Evolutionary conservation across 2,888 invertebrate species (phyloP).

Genomic region (Pilophorus perplexus): DNA sequence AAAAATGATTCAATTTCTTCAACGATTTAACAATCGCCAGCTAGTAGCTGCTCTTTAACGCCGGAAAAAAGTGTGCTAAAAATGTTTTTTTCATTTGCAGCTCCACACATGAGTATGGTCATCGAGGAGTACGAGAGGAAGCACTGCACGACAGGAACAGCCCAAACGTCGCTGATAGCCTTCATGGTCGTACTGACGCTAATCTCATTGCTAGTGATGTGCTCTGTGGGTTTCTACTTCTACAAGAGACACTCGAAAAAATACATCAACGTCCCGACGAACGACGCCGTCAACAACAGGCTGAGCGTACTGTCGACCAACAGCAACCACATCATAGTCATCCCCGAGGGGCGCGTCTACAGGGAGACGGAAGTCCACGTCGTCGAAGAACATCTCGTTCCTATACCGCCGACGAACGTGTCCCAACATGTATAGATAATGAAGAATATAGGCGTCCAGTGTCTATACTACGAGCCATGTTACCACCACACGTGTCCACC

Average conservation of each 20-base stretch:
- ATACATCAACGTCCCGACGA: constrained; percentile 48
- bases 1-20: no score
- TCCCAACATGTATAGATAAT: constrained; percentile 34
- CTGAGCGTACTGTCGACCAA: constrained; percentile 40
- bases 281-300: constrained; percentile 41
- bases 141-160: constrained; percentile 39
- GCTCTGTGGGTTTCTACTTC: constrained; percentile 41
- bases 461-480: background rate
- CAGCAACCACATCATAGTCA: constrained; percentile 57
- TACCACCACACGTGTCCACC: background rate
- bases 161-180: constrained; percentile 42
- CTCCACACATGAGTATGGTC: background rate
- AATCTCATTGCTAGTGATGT: constrained; percentile 34
- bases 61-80: no score
- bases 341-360: constrained; percentile 78
- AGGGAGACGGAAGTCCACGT: constrained; percentile 83
- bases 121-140: constrained; percentile 39
- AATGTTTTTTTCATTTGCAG: no score
- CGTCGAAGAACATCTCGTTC: constrained; percentile 78
- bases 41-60: no score
- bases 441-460: constrained; percentile 24
- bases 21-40: no score
- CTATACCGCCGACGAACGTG: constrained; percentile 51
- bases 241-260: constrained; percentile 43
- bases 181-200: constrained; percentile 34